Evolutionary conservation across 2,797 vertebrate species (phyloP).

Genomic region (Mus minutoides): DNA sequence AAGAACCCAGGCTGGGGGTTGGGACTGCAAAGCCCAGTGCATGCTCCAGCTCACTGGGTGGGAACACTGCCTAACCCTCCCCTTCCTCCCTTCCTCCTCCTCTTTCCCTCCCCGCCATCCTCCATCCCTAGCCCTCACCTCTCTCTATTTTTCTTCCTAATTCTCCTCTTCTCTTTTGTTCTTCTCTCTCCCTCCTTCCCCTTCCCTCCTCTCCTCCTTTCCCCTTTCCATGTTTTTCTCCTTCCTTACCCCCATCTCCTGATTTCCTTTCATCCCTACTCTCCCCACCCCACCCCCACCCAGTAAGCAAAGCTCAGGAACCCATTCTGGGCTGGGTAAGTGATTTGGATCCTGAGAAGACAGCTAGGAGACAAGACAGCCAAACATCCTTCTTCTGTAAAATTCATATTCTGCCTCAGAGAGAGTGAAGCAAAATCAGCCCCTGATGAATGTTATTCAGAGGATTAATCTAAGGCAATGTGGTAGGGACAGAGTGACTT

Average conservation of each 20-base stretch:
- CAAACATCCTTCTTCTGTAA: constrained; percentile 10
- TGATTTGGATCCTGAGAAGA: neutral
- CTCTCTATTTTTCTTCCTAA: neutral
- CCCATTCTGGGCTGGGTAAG: neutral
- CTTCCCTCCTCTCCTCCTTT: no score
- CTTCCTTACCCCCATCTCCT: neutral
- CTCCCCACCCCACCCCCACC: rapidly evolving
- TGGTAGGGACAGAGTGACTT: neutral
- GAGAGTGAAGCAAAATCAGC: neutral
- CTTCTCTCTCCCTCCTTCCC: neutral
- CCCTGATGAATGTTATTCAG: constrained; percentile 1
- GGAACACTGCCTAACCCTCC: neutral
- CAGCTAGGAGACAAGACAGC: neutral
- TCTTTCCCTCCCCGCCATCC: neutral
- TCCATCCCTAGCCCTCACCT: no score
- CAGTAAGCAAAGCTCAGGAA: neutral
- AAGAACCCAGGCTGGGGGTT: no score
- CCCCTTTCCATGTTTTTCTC: no score
- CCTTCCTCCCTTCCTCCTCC: neutral
- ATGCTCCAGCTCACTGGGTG: neutral
- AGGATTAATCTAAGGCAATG: neutral
- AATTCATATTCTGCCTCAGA: neutral
- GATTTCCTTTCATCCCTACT: no score
- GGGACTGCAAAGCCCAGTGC: neutral
- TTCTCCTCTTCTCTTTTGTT: neutral